Evolutionary conservation across 2,888 invertebrate genomes (phyloP).

Genomic region (Drosophila merina): DNA sequence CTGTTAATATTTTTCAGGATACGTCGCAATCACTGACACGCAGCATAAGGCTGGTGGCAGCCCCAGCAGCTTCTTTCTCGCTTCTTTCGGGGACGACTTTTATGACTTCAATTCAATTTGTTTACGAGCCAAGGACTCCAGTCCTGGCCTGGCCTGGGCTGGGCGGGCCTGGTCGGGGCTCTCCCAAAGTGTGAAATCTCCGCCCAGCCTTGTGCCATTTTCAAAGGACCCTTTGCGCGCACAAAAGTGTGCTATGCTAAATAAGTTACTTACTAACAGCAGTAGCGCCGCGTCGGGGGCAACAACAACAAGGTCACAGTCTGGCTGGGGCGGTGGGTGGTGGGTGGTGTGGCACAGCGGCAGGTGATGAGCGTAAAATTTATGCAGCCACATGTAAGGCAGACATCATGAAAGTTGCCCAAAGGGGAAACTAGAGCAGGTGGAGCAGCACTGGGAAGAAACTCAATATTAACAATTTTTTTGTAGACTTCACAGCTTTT

Average conservation of each 20-base stretch:
- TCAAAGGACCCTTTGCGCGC: slow-evolving; percentile 40
- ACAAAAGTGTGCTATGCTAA: slow-evolving; percentile 70
- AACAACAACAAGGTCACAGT: slow-evolving; percentile 66
- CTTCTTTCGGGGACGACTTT: slow-evolving; percentile 69
- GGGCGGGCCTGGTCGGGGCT: neutral
- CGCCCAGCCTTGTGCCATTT: slow-evolving; percentile 42
- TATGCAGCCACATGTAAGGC: slow-evolving; percentile 76
- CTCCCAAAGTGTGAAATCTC: slow-evolving; percentile 24
- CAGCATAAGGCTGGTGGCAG: slow-evolving; percentile 54
- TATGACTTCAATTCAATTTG: slow-evolving; percentile 80
- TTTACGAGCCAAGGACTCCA: slow-evolving; percentile 68
- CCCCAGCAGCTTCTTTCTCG: neutral
- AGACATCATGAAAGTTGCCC: slow-evolving; percentile 61
- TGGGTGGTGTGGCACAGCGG: slow-evolving; percentile 34
- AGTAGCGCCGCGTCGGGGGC: slow-evolving; percentile 9
- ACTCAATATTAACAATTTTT: neutral
- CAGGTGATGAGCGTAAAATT: slow-evolving; percentile 78
- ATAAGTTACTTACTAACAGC: slow-evolving; percentile 65
- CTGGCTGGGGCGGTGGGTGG: neutral
- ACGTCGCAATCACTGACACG: slow-evolving; percentile 76
- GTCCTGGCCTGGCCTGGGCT: neutral
- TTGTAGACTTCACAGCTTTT: neutral
- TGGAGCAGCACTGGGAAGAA: neutral
- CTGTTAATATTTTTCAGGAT: slow-evolving; percentile 33
- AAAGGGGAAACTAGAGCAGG: slow-evolving; percentile 16